Percentiles rank a stretch among this genome's conserved stretches.
Evolutionary conservation across 2,797 vertebrate species (phyloP).

Genomic region (Ptychadena robeensis): DNA sequence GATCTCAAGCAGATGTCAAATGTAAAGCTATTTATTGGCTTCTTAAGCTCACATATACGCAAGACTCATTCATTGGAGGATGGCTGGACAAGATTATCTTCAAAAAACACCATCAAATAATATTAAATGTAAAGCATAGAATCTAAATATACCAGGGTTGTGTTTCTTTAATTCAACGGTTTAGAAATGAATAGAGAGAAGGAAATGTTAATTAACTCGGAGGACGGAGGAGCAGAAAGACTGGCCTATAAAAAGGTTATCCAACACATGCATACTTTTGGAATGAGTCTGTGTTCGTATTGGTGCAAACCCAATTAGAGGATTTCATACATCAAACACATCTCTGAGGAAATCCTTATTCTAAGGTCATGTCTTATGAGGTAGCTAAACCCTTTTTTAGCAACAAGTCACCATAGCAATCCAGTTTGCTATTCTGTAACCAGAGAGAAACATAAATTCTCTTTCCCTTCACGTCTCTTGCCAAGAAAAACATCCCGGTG

Average conservation of each 20-base stretch:
- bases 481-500: constrained; percentile 46
- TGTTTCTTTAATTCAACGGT: background rate
- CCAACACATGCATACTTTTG: constrained; percentile 11
- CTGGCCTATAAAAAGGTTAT: constrained; percentile 19
- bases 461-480: constrained; percentile 31
- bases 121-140: too few relatives aligned
- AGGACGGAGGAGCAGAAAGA: background rate
- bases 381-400: constrained; percentile 42
- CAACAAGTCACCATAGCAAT: constrained; percentile 52
- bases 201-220: background rate
- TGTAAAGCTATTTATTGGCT: too few relatives aligned
- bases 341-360: constrained; percentile 31
- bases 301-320: constrained; percentile 42
- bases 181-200: background rate
- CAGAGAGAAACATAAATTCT: constrained; percentile 43
- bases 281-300: constrained; percentile 29
- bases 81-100: too few relatives aligned
- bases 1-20: too few relatives aligned
- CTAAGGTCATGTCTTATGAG: constrained; percentile 48
- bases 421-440: constrained; percentile 31
- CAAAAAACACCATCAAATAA: too few relatives aligned
- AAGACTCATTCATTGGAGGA: too few relatives aligned
- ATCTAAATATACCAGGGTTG: too few relatives aligned
- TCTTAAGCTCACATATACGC: too few relatives aligned
- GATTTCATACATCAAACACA: constrained; percentile 47